Base-by-base conservation (phyloP, 2,888 invertebrate genomes). In the Scaptomyza reducta region DNA sequence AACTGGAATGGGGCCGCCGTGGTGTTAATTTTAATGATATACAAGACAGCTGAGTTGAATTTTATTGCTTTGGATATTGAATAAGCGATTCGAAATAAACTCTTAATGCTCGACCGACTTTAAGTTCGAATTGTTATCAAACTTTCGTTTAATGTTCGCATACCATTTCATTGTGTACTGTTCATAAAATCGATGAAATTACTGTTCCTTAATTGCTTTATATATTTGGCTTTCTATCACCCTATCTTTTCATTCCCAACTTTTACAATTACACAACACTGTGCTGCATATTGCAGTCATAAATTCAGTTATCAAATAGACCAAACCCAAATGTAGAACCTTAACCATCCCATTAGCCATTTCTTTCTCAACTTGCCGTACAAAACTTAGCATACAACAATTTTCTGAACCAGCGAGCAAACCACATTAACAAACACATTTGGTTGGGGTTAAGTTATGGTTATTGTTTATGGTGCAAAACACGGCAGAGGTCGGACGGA, bases 381-480 rank as follows among this genome's bases (percentile, higher is more conserved):
- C 41, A 57, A 57, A 75, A 77, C 62, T 77, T 75, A 77, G 61
- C 77, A 71, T 67, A 63, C 45, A 75, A 70, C 51, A 40, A 40
- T 16, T 70, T 74, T 54, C 56, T n/a, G 44, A 54, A 13, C 41
- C 66, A 44, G 49, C 69, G 67, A 76, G 46, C 58, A 64, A 86
- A 79, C 86, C 86, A 86, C 83, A 86, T 81, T 81, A 81, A 76
- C 80, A 61, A 51, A 67, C 61, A 67, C 62, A 62, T 77, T 76
- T 49, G 57, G 70, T 27, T 62, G 71, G 67, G 65, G 67, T 62
- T 84, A 89, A 90, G 87, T 89, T 88, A 89, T 90, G 86, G 88
- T 89, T 90, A 88, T 90, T 88, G 88, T 88, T 89, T 88, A 88
- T 88, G 81, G 84, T 82, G 68, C 16, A 71, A 31, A 82, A 82